Percentiles rank a stretch among this genome's conserved stretches.
These are phyloP conservation scores for Sylvia borin DNA, from an alignment of 2,797 vertebrate species.

Conservation along the genomic window DNA sequence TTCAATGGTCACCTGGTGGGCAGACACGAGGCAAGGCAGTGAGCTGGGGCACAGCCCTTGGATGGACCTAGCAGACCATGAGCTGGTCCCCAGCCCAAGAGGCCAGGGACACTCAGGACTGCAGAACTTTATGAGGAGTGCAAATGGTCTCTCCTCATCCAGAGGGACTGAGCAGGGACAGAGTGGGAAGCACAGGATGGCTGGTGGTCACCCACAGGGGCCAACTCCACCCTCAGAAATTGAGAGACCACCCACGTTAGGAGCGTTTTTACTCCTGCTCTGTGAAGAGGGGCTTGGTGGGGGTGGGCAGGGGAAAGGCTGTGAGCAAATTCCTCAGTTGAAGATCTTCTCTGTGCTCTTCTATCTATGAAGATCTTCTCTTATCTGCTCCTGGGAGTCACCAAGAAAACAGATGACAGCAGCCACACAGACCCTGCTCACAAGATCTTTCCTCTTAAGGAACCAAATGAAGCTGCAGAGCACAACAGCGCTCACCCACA, in stretches of 20 bases:
- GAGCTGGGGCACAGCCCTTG: neutral
- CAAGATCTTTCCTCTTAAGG: neutral
- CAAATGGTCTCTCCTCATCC: neutral
- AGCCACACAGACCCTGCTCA: accelerated
- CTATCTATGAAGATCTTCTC: neutral
- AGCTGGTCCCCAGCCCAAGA: neutral
- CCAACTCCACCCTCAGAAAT: neutral
- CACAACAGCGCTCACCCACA: accelerated
- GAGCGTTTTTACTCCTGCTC: neutral
- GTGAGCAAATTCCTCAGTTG: neutral
- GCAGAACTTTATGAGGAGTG: accelerated
- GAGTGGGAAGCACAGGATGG: neutral
- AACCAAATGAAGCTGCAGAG: neutral
- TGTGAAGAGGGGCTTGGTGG: neutral
- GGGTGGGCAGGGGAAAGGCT: neutral
- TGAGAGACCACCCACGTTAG: neutral
- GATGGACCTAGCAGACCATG: neutral
- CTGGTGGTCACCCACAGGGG: neutral
- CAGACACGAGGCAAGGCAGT: neutral
- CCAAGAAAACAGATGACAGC: neutral
- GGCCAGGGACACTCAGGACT: neutral
- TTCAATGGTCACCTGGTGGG: constrained; percentile 86
- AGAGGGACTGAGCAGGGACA: neutral
- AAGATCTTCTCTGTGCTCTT: neutral
- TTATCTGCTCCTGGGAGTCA: neutral